Evolutionary conservation across 2,797 vertebrate genomes (phyloP).

Genomic region (Falco biarmicus): DNA sequence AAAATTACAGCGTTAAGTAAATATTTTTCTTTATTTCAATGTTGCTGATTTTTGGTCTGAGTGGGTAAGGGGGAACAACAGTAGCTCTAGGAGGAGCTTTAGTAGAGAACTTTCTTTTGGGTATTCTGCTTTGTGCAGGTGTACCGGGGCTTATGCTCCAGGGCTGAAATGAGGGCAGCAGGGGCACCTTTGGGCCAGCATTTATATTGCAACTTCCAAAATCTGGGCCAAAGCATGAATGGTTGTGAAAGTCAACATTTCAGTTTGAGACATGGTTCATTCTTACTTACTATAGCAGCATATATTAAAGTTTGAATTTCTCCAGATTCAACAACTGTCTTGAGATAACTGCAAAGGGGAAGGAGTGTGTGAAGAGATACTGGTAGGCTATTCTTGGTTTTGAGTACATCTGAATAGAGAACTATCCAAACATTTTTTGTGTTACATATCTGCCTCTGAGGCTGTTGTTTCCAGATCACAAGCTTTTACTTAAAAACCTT

Average conservation of each 20-base stretch:
- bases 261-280: neutral
- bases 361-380: neutral
- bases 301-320: neutral
- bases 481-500: neutral
- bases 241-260: neutral
- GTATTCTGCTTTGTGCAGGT: rapidly evolving
- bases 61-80: neutral
- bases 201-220: neutral
- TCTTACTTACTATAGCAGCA: neutral
- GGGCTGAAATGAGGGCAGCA: neutral
- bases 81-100: neutral
- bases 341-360: neutral
- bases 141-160: neutral
- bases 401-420: neutral
- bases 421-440: neutral
- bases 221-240: neutral
- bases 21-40: neutral
- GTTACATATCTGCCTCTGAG: neutral
- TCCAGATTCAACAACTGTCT: neutral
- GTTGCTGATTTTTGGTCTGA: neutral
- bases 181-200: neutral
- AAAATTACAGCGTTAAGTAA: neutral
- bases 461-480: neutral
- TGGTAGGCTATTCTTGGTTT: neutral
- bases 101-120: neutral